A percentile compares a stretch with the other conserved stretches of the same genome.
Conservation (phyloP, 2,797 vertebrate species). For the Vipera latastei region DNA sequence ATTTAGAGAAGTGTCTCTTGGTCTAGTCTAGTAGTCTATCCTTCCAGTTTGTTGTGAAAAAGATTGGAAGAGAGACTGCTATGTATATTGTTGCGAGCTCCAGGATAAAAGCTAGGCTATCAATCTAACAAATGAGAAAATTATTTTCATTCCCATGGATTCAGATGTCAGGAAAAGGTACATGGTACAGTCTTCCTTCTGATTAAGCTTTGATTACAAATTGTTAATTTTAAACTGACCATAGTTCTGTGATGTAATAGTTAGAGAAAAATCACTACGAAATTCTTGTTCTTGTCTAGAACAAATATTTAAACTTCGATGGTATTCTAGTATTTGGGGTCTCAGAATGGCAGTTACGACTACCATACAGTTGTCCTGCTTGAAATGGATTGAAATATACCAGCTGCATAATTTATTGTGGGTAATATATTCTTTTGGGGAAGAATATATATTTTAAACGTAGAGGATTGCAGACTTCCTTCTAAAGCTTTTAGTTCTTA, state of each 20-base stretch:
- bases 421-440: background rate
- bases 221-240: background rate
- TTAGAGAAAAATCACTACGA: background rate
- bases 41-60: too few relatives aligned
- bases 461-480: background rate
- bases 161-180: background rate
- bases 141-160: background rate
- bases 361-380: background rate
- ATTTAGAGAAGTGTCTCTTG: background rate
- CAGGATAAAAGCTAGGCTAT: background rate
- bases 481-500: conserved; percentile 12
- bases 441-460: background rate
- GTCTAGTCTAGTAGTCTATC: background rate
- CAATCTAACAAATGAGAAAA: background rate
- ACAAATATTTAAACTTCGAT: background rate
- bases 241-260: background rate
- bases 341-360: background rate
- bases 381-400: background rate
- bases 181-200: background rate
- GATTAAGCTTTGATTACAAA: background rate
- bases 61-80: background rate
- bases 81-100: background rate
- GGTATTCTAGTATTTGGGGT: background rate
- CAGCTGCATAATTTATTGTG: conserved; percentile 1
- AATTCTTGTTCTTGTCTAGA: background rate